Conservation (phyloP, 1,140 invertebrate species). For the Drosophila erecta region DNA sequence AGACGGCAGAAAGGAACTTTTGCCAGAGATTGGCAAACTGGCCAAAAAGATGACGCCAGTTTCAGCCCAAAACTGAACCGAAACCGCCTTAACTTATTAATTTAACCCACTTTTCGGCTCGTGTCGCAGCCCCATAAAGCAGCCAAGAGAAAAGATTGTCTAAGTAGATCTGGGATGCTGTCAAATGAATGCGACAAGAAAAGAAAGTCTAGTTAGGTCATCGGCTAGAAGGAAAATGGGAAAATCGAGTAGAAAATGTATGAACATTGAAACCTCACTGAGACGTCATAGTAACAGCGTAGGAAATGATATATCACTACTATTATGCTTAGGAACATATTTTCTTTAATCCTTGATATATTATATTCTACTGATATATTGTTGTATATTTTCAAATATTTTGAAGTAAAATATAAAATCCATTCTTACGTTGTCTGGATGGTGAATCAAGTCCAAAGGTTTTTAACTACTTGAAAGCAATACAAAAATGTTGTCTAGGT, state of each 20-base stretch:
- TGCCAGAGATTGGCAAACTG: constrained; percentile 42
- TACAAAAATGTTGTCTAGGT: constrained; percentile 40
- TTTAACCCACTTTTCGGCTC: constrained; percentile 65
- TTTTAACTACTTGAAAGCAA: neutral
- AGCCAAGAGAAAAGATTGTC: constrained; percentile 37
- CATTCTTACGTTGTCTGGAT: too few relatives aligned
- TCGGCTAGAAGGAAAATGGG: neutral
- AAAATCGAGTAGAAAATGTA: too few relatives aligned
- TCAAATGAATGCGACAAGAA: constrained; percentile 13
- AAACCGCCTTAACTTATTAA: constrained; percentile 63
- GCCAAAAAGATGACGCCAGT: constrained; percentile 54
- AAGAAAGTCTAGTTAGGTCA: constrained; percentile 19
- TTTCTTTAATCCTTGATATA: too few relatives aligned
- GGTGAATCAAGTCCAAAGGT: neutral
- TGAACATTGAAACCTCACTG: too few relatives aligned
- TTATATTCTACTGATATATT: too few relatives aligned
- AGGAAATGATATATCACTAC: neutral
- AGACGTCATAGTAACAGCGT: too few relatives aligned
- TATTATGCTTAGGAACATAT: too few relatives aligned
- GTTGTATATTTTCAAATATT: too few relatives aligned
- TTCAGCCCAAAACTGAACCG: constrained; percentile 13
- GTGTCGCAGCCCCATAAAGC: constrained; percentile 51
- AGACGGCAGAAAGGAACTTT: constrained; percentile 44
- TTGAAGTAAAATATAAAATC: too few relatives aligned
- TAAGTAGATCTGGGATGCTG: constrained; percentile 34